Percentiles rank a stretch among this genome's conserved stretches.
Evolutionary conservation across 2,797 vertebrate species (phyloP).

Genomic region (Falco peregrinus): DNA sequence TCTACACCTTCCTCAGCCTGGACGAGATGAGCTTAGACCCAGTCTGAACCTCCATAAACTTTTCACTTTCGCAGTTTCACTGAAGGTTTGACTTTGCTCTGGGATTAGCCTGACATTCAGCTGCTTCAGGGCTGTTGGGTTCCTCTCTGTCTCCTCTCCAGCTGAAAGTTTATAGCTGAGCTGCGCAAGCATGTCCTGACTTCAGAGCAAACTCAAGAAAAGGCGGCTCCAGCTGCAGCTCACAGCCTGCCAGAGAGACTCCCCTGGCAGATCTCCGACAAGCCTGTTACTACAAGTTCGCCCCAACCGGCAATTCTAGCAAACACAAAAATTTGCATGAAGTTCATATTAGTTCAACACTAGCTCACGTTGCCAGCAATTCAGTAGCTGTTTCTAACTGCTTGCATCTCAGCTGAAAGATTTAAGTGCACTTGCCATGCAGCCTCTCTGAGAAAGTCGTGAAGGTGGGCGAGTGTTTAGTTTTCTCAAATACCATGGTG

Average conservation of each 20-base stretch:
- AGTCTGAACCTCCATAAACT: not conserved
- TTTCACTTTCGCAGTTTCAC: not conserved
- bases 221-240: conserved; percentile 13
- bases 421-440: not conserved
- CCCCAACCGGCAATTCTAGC: not conserved
- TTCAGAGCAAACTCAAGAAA: not conserved
- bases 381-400: conserved; percentile 23
- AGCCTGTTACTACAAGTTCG: conserved; percentile 29
- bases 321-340: not conserved
- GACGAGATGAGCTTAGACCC: not conserved
- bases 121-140: not conserved
- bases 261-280: conserved; percentile 1
- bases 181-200: not conserved
- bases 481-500: not conserved
- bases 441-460: not conserved
- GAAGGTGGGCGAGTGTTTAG: not conserved
- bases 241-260: conserved; percentile 14
- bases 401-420: not conserved
- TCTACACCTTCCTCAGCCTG: not conserved
- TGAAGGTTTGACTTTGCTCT: not conserved
- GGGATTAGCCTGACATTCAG: not conserved
- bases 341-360: conserved; percentile 62
- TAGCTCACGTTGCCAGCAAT: not conserved
- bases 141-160: not conserved
- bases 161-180: not conserved